Evolutionary conservation across 1,140 invertebrate genomes (phyloP).

Genomic region (Leptinotarsa texana): DNA sequence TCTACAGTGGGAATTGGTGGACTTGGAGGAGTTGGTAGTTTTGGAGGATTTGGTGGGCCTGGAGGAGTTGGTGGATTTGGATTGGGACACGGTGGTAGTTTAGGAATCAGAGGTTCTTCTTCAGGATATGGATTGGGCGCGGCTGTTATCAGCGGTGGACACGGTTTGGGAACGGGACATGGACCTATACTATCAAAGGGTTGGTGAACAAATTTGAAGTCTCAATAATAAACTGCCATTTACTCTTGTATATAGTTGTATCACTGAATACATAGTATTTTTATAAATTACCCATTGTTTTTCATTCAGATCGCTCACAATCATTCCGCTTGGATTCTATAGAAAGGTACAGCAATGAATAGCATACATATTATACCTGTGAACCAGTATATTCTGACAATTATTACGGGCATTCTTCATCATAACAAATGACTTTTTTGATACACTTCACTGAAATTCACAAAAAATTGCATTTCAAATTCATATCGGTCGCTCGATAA

Average conservation of each 20-base stretch:
- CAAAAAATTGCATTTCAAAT: too few relatives aligned
- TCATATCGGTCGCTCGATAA: too few relatives aligned
- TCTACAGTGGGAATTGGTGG: conserved; percentile 22
- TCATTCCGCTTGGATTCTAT: too few relatives aligned
- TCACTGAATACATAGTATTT: neutral
- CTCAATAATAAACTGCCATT: neutral
- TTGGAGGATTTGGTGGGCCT: neutral
- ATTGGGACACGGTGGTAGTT: conserved; percentile 5
- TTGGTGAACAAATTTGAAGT: neutral
- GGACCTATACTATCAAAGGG: conserved; percentile 7
- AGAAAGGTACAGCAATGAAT: too few relatives aligned
- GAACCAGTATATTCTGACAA: too few relatives aligned
- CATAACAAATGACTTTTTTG: too few relatives aligned
- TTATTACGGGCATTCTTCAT: too few relatives aligned
- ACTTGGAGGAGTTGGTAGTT: neutral
- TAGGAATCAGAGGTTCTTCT: too few relatives aligned
- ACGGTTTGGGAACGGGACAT: neutral
- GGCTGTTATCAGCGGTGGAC: neutral
- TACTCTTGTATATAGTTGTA: conserved; percentile 6
- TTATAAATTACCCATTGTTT: too few relatives aligned
- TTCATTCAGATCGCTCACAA: too few relatives aligned
- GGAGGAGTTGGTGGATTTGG: neutral
- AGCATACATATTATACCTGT: too few relatives aligned
- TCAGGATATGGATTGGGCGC: neutral
- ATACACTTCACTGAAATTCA: too few relatives aligned